Evolutionary conservation across 2,113 vertebrate genomes (phyloP).

Genomic region (Cranoglanis bouderius): DNA sequence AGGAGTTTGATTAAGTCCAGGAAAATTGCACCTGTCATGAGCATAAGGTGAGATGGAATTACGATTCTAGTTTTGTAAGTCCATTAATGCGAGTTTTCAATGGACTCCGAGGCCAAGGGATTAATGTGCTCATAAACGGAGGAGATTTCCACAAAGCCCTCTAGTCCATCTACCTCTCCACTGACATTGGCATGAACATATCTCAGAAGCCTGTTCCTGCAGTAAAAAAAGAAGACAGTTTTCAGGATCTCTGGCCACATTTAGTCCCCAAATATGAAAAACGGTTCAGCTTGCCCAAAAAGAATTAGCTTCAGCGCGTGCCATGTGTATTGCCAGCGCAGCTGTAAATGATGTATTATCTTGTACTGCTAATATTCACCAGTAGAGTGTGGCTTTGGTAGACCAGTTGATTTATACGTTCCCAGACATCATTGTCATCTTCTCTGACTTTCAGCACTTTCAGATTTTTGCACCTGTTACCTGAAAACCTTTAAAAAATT

Average conservation of each 20-base stretch:
- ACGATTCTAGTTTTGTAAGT: constrained; percentile 15
- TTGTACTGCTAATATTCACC: constrained; percentile 3
- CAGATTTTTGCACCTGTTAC: constrained; percentile 44
- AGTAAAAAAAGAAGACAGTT: constrained; percentile 19
- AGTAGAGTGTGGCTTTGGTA: not conserved
- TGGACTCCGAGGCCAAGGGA: not conserved
- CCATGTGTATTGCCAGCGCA: constrained; percentile 22
- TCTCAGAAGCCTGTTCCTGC: constrained; percentile 34
- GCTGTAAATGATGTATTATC: constrained; percentile 20
- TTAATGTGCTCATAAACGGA: constrained; percentile 26
- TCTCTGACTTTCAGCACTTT: not conserved
- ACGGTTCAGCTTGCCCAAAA: constrained; percentile 17
- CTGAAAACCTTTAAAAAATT: constrained; percentile 29
- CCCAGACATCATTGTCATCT: constrained; percentile 14
- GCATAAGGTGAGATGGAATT: constrained; percentile 16
- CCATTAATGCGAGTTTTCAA: constrained; percentile 26
- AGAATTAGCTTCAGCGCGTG: not conserved
- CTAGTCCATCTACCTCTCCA: not conserved
- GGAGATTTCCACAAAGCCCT: constrained; percentile 17
- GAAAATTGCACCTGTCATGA: constrained; percentile 18
- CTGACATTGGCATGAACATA: constrained; percentile 26
- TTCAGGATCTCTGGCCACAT: not conserved
- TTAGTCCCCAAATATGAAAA: constrained; percentile 21
- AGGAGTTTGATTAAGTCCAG: not conserved
- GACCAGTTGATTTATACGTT: constrained; percentile 33